phyloP scores from a whole-genome alignment of 1,140 invertebrate species.

The Drosophila repleta region DNA sequence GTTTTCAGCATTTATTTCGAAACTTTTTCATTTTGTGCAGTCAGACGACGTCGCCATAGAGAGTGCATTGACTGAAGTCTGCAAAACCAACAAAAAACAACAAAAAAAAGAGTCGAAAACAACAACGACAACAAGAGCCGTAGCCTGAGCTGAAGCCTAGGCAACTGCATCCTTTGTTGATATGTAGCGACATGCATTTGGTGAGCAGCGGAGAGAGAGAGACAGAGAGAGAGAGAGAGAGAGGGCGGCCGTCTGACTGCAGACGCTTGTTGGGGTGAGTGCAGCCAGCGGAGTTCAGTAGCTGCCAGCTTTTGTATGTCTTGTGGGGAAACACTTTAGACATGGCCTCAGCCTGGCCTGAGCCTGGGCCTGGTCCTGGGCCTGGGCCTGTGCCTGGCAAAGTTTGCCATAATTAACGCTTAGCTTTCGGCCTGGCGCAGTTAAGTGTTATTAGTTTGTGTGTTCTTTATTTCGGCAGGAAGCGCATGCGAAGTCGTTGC shows the following conservation, averaged over 20 bases:
- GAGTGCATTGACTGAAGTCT: constrained; percentile 81
- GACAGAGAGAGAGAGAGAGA: not conserved
- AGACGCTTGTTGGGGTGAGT: not conserved
- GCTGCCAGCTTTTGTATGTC: constrained; percentile 68
- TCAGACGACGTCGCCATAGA: constrained; percentile 78
- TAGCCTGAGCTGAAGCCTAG: constrained; percentile 13
- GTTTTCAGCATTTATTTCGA: constrained; percentile 72
- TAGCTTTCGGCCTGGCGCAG: constrained; percentile 46
- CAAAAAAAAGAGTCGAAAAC: constrained; percentile 59
- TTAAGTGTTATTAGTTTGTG: constrained; percentile 76
- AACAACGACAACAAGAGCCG: constrained; percentile 12
- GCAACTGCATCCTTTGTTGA: constrained; percentile 76
- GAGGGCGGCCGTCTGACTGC: not conserved
- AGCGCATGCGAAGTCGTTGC: constrained; percentile 48
- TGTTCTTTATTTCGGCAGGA: constrained; percentile 28
- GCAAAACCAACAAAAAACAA: constrained; percentile 45
- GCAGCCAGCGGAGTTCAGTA: constrained; percentile 56
- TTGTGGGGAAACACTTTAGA: constrained; percentile 65
- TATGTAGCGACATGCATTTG: constrained; percentile 72
- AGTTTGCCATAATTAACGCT: constrained; percentile 75
- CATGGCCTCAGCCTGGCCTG: too few relatives aligned
- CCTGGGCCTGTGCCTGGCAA: too few relatives aligned
- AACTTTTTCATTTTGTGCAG: constrained; percentile 82
- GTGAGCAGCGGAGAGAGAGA: not conserved
- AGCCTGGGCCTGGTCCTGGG: too few relatives aligned